These are phyloP conservation scores for Scelioninae gen. 1 DNA, from an alignment of 2,888 invertebrate genomes.

Conservation along the genomic window DNA sequence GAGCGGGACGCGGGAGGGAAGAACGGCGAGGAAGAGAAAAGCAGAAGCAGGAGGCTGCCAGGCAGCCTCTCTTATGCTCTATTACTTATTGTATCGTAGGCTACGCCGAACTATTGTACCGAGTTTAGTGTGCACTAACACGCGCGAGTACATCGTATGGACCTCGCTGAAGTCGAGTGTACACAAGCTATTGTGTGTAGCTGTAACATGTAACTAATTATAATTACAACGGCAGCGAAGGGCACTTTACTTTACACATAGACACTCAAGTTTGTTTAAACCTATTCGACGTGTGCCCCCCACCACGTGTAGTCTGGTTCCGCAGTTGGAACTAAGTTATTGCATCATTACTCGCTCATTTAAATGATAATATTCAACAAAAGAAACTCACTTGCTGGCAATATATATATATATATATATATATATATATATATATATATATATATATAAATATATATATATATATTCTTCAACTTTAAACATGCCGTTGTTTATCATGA, in stretches of 20 bases:
- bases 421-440: too few relatives aligned
- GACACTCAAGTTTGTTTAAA: conserved; percentile 71
- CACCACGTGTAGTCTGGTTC: conserved; percentile 40
- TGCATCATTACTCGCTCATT: conserved; percentile 68
- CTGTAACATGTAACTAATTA: conserved; percentile 77
- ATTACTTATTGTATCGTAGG: conserved; percentile 73
- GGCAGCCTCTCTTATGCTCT: conserved; percentile 70
- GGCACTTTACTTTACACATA: conserved; percentile 72
- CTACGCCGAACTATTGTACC: conserved; percentile 72
- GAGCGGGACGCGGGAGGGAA: conserved; percentile 10
- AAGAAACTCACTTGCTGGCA: conserved; percentile 46
- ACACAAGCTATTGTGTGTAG: conserved; percentile 62
- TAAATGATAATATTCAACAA: conserved; percentile 63
- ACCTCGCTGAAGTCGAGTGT: conserved; percentile 65
- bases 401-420: too few relatives aligned
- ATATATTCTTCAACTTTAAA: too few relatives aligned
- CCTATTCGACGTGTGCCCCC: conserved; percentile 57
- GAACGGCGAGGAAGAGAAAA: conserved; percentile 14
- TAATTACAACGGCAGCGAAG: conserved; percentile 76
- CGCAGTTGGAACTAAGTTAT: conserved; percentile 63
- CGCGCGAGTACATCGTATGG: conserved; percentile 53
- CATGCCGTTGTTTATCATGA: too few relatives aligned
- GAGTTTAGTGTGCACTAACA: conserved; percentile 69
- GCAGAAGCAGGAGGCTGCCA: conserved; percentile 36
- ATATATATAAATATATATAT: too few relatives aligned